Evolutionary conservation across 37 sponge, comb jelly and placozoan species (phyloP).

Genomic region (Theonella swinhoei): DNA sequence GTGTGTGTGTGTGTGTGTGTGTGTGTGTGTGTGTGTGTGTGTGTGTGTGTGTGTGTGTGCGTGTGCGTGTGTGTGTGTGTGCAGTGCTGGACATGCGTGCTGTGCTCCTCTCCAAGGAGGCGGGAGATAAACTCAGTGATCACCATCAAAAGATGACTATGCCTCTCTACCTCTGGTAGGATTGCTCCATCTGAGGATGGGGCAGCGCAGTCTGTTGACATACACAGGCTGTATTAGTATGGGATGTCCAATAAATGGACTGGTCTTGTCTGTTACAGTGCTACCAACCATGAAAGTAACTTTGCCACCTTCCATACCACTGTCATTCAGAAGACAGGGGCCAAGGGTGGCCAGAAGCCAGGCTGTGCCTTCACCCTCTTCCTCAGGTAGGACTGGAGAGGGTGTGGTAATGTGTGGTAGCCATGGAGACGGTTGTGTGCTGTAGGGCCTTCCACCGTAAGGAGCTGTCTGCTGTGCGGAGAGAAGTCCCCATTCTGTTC

Average conservation of each 20-base stretch:
- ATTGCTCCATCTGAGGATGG: background rate
- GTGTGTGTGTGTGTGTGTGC: conserved; percentile 8
- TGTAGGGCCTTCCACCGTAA: conserved; percentile 9
- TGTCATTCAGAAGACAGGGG: conserved; percentile 45
- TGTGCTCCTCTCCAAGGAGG: background rate
- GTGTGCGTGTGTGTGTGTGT: conserved; percentile 21
- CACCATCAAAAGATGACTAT: conserved; percentile 1
- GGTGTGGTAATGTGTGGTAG: background rate
- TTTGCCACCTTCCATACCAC: conserved; percentile 55
- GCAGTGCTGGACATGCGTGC: conserved; percentile 13
- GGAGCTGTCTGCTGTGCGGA: conserved; percentile 22
- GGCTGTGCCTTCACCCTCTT: conserved; percentile 32
- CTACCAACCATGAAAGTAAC: conserved; percentile 52
- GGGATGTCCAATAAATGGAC: background rate
- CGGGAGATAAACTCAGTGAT: background rate
- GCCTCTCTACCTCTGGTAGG: conserved; percentile 52
- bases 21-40: background rate
- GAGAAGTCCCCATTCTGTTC: conserved; percentile 33
- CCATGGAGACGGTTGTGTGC: background rate
- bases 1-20: background rate
- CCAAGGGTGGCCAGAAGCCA: conserved; percentile 39
- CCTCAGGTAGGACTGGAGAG: conserved; percentile 15
- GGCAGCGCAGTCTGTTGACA: background rate
- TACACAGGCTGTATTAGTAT: background rate
- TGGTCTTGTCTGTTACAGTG: conserved; percentile 25